Conservation (phyloP, 2,113 vertebrate genomes). For the Chionomys nivalis region DNA sequence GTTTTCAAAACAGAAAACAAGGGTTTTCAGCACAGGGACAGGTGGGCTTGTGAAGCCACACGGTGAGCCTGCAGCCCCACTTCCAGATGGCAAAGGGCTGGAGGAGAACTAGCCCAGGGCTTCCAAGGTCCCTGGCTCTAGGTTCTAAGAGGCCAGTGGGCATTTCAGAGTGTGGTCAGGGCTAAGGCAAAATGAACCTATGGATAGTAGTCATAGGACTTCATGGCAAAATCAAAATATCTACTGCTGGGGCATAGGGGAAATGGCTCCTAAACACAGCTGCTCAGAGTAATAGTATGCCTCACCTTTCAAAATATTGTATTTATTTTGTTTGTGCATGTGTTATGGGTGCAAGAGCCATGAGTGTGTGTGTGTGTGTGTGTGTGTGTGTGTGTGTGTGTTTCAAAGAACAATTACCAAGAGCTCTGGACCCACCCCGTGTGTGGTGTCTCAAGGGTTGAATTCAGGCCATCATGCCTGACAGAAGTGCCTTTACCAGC, state of each 20-base stretch:
- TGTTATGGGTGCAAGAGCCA: too few relatives aligned
- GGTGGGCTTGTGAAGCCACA: background rate
- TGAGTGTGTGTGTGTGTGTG: too few relatives aligned
- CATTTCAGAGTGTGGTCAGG: background rate
- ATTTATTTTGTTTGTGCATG: background rate
- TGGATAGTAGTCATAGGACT: background rate
- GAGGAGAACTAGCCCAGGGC: background rate
- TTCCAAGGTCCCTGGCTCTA: background rate
- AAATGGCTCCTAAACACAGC: background rate
- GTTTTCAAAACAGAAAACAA: background rate
- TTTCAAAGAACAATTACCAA: background rate
- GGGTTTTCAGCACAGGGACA: background rate
- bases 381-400: background rate
- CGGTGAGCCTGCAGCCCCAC: background rate
- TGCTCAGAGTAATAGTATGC: background rate
- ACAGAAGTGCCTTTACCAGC: background rate
- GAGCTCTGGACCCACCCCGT: background rate
- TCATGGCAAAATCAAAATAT: slow-evolving; percentile 1
- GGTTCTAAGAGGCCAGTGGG: background rate
- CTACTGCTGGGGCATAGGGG: background rate
- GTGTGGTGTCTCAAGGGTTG: background rate
- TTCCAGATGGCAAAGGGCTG: background rate
- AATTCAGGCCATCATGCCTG: background rate
- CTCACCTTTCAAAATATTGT: background rate
- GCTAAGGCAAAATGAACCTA: background rate